Conservation (phyloP, 1,140 invertebrate species). For the Drosophila ohnishii region DNA sequence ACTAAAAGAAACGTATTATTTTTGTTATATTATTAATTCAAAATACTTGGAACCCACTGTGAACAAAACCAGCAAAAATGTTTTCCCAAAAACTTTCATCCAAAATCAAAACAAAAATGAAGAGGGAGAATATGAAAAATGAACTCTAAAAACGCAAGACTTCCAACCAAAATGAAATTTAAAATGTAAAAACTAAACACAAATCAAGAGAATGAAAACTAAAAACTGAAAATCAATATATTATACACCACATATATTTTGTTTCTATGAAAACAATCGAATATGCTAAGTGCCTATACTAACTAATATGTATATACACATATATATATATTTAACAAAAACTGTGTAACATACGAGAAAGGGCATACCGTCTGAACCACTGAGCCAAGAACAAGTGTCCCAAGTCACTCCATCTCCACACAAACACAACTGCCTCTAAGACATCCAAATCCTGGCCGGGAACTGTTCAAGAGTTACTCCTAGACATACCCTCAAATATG, state of each 20-base stretch:
- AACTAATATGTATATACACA: constrained; percentile 50
- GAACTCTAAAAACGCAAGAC: constrained; percentile 60
- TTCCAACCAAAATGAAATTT: constrained; percentile 62
- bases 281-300: constrained; percentile 80
- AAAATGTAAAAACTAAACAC: constrained; percentile 33
- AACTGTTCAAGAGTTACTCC: not conserved
- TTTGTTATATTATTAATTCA: constrained; percentile 10
- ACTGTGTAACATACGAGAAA: constrained; percentile 29
- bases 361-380: constrained; percentile 30
- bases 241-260: constrained; percentile 68
- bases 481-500: constrained; percentile 20
- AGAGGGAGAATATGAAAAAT: constrained; percentile 40
- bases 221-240: constrained; percentile 48
- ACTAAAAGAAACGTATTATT: constrained; percentile 15
- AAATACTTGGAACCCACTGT: constrained; percentile 34
- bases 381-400: constrained; percentile 34
- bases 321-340: constrained; percentile 5
- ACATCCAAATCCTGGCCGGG: constrained; percentile 1
- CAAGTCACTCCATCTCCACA: constrained; percentile 1
- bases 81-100: constrained; percentile 28
- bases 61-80: constrained; percentile 31
- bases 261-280: constrained; percentile 81
- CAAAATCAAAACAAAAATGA: constrained; percentile 36
- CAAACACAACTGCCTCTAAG: constrained; percentile 34
- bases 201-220: constrained; percentile 33